A percentile compares a stretch with the other conserved stretches of the same genome.
phyloP scores from a whole-genome alignment of 1,140 invertebrate species.

The Drosophila watanabei region DNA sequence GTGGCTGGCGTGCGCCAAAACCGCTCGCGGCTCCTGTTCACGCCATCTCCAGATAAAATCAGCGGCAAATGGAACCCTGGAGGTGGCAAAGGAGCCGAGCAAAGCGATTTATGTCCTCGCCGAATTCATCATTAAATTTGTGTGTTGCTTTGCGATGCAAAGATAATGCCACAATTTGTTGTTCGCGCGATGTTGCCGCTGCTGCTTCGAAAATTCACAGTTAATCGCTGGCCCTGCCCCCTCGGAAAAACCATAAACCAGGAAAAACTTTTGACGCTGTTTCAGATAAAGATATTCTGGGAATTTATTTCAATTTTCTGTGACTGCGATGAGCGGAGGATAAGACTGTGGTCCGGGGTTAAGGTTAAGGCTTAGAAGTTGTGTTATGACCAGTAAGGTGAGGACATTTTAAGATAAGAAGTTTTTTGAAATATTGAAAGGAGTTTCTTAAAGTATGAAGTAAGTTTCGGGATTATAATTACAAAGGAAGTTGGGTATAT shows the following conservation, averaged over 20 bases:
- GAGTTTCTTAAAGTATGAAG: too few relatives aligned
- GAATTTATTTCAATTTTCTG: conserved; percentile 58
- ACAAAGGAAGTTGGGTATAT: not conserved
- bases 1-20: conserved; percentile 69
- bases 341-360: not conserved
- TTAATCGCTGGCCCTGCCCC: conserved; percentile 53
- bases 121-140: conserved; percentile 81
- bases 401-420: conserved; percentile 2
- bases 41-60: conserved; percentile 60
- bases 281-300: conserved; percentile 39
- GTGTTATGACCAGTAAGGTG: not conserved
- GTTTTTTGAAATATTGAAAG: not conserved
- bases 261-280: conserved; percentile 16
- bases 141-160: conserved; percentile 50
- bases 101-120: conserved; percentile 76
- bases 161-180: conserved; percentile 62
- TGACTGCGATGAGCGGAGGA: conserved; percentile 19
- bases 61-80: conserved; percentile 12
- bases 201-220: conserved; percentile 74
- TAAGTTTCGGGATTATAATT: not conserved
- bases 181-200: conserved; percentile 29
- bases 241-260: conserved; percentile 27
- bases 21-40: conserved; percentile 69
- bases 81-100: not conserved
- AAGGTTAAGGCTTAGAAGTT: not conserved